Conservation (phyloP, 2,113 vertebrate species). For the Fulica atra region DNA sequence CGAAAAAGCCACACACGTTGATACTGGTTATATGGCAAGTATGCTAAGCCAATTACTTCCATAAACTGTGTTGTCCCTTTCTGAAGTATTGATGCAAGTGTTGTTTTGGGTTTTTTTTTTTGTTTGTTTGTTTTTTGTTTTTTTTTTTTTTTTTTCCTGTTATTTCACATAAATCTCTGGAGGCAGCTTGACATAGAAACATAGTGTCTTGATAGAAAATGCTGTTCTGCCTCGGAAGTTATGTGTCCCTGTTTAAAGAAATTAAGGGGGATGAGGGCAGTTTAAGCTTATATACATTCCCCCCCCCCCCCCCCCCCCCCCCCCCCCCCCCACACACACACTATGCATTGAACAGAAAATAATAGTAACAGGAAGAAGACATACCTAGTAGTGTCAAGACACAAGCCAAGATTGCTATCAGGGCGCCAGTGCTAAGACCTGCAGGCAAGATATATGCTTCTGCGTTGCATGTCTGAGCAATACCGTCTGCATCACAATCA, state of each 20-base stretch:
- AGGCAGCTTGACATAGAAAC: too few species aligned
- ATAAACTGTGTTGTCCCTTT: background rate
- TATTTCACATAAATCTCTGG: background rate
- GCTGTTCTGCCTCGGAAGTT: background rate
- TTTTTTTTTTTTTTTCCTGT: background rate
- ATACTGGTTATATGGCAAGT: background rate
- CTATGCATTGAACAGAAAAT: background rate
- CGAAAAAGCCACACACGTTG: background rate
- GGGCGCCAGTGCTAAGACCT: conserved; percentile 92
- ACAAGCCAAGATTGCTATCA: conserved; percentile 93
- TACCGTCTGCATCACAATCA: conserved; percentile 86
- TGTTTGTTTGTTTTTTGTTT: too few species aligned
- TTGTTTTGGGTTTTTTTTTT: too few species aligned
- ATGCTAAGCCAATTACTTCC: background rate
- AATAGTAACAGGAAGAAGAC: conserved; percentile 27
- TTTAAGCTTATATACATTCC: background rate
- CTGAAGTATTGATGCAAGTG: background rate
- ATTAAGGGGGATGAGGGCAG: rapidly evolving
- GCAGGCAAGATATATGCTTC: conserved; percentile 89
- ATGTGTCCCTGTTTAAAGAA: background rate
- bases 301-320: too few species aligned
- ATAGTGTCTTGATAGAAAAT: background rate
- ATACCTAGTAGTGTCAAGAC: conserved; percentile 91
- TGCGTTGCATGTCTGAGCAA: conserved; percentile 89
- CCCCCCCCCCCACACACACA: too few species aligned